phyloP scores from a whole-genome alignment of 2,888 invertebrate genomes.

The Boloria selene region DNA sequence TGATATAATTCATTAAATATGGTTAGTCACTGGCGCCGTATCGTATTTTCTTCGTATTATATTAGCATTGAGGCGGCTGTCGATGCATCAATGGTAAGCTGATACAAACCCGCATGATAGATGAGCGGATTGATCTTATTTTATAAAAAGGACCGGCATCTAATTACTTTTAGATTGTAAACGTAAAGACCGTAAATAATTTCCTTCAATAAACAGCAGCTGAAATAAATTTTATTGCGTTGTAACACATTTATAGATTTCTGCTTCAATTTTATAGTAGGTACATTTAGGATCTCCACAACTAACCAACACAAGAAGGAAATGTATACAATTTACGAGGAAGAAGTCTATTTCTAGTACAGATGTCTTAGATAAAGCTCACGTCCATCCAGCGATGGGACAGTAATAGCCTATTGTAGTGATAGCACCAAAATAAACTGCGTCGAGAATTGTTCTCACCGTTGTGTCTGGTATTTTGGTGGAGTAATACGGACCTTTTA shows the following conservation, averaged over 20 bases:
- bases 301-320: slow-evolving; percentile 5
- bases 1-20: slow-evolving; percentile 9
- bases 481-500: slow-evolving; percentile 30
- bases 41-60: slow-evolving; percentile 53
- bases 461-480: slow-evolving; percentile 16
- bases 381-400: slow-evolving; percentile 43
- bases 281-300: background rate
- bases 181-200: slow-evolving; percentile 2
- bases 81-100: slow-evolving; percentile 54
- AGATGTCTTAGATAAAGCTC: slow-evolving; percentile 44
- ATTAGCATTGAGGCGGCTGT: slow-evolving; percentile 48
- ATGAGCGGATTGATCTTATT: slow-evolving; percentile 36
- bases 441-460: slow-evolving; percentile 37
- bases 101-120: slow-evolving; percentile 43
- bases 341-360: slow-evolving; percentile 38
- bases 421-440: slow-evolving; percentile 48
- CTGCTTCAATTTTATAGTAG: background rate
- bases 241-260: too few relatives aligned
- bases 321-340: slow-evolving; percentile 26
- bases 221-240: background rate
- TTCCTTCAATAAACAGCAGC: background rate
- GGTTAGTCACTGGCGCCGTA: slow-evolving; percentile 50
- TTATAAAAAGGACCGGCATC: slow-evolving; percentile 11
- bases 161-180: slow-evolving; percentile 6
- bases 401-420: slow-evolving; percentile 47